Evolutionary conservation across 1,140 invertebrate species (phyloP).

Genomic region (Ceratosolen solmsi): DNA sequence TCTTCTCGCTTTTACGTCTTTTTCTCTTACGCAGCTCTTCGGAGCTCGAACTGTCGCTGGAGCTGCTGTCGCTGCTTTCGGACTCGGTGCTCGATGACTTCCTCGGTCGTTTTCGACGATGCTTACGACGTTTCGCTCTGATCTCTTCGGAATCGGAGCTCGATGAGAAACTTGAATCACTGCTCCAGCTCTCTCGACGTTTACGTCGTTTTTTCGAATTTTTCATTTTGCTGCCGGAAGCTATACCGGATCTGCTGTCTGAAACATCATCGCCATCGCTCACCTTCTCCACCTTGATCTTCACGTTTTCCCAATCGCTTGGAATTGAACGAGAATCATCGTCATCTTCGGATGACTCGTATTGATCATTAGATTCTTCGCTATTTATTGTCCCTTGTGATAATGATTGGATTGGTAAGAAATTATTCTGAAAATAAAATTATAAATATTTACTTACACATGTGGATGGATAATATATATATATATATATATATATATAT

Average conservation of each 20-base stretch:
- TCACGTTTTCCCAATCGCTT: slow-evolving; percentile 65
- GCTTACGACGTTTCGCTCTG: slow-evolving; percentile 55
- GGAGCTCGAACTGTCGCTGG: slow-evolving; percentile 55
- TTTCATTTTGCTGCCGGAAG: slow-evolving; percentile 46
- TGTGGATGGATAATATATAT: too few species aligned
- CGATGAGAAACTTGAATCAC: slow-evolving; percentile 61
- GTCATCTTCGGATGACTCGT: slow-evolving; percentile 48
- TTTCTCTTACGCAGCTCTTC: slow-evolving; percentile 58
- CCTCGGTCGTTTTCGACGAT: slow-evolving; percentile 53
- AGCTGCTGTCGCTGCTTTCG: slow-evolving; percentile 61
- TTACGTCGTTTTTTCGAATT: slow-evolving; percentile 55
- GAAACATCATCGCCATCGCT: slow-evolving; percentile 61
- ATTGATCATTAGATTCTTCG: slow-evolving; percentile 19
- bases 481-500: too few species aligned
- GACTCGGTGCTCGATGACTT: slow-evolving; percentile 59
- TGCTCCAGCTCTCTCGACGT: slow-evolving; percentile 58
- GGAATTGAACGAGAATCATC: slow-evolving; percentile 60
- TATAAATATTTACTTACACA: too few species aligned
- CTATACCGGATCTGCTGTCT: background rate
- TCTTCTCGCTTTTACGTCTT: slow-evolving; percentile 58
- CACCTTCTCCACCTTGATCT: slow-evolving; percentile 63
- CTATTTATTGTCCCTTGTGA: slow-evolving; percentile 2
- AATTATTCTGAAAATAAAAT: slow-evolving; percentile 6
- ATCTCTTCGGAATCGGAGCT: slow-evolving; percentile 64
- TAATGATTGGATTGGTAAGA: background rate